Conservation (phyloP, 2,797 vertebrate genomes). For the Thalassophryne amazonica region DNA sequence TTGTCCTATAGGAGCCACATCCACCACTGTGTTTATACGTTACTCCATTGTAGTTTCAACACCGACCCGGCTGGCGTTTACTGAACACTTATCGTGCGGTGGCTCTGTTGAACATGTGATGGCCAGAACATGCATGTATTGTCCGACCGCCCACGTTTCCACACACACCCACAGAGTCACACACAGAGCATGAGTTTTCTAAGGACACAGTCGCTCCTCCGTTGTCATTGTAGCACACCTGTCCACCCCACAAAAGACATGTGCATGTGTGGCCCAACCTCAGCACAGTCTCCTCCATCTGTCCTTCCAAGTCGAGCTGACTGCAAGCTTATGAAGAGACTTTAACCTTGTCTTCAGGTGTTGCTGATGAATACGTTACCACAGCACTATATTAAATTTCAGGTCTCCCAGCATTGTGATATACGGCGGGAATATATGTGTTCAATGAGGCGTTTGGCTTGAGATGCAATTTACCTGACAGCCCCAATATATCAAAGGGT, state of each 20-base stretch:
- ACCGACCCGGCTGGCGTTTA: too few species aligned
- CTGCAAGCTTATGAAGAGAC: slow-evolving; percentile 24
- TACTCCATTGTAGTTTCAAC: too few species aligned
- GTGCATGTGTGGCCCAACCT: slow-evolving; percentile 4
- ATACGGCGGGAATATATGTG: slow-evolving; percentile 41
- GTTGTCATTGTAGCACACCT: slow-evolving; percentile 64
- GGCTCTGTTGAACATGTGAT: slow-evolving; percentile 51
- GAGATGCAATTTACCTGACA: slow-evolving; percentile 59
- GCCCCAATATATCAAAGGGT: slow-evolving; percentile 41
- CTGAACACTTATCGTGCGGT: slow-evolving; percentile 28
- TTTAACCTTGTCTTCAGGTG: slow-evolving; percentile 56
- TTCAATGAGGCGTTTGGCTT: slow-evolving; percentile 49
- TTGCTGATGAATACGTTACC: slow-evolving; percentile 59
- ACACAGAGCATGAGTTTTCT: slow-evolving; percentile 28
- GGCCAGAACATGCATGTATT: slow-evolving; percentile 24
- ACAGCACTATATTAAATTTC: slow-evolving; percentile 43
- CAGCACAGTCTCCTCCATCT: slow-evolving; percentile 40
- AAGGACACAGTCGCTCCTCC: slow-evolving; percentile 57
- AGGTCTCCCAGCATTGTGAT: slow-evolving; percentile 48
- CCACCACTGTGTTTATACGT: too few species aligned
- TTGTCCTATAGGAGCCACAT: too few species aligned
- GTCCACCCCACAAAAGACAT: slow-evolving; percentile 36
- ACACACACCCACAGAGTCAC: slow-evolving; percentile 4
- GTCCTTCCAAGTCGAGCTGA: slow-evolving; percentile 52
- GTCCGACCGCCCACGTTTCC: not conserved